Conservation (phyloP, 2,113 vertebrate species). For the Syngnathus floridae region DNA sequence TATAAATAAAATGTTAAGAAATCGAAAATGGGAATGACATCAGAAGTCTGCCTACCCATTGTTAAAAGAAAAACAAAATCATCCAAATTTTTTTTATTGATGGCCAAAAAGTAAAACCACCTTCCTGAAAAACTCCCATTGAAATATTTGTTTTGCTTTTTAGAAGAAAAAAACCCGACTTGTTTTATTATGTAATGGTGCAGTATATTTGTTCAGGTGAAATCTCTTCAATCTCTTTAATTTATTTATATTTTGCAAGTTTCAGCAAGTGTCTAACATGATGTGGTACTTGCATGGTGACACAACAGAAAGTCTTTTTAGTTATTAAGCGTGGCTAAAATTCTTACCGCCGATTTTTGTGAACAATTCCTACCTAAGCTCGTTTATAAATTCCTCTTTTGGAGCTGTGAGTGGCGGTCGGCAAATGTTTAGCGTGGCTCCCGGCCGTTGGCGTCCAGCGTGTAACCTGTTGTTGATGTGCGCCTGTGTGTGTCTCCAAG, state of each 20-base stretch:
- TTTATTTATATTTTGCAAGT: too few relatives aligned
- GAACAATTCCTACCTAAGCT: not conserved
- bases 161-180: too few relatives aligned
- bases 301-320: not conserved
- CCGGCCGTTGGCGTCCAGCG: constrained; percentile 13
- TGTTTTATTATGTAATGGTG: too few relatives aligned
- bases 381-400: not conserved
- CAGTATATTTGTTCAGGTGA: too few relatives aligned
- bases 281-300: not conserved
- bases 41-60: too few relatives aligned
- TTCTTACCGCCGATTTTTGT: not conserved
- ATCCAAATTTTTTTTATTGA: too few relatives aligned
- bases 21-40: not conserved
- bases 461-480: constrained; percentile 55
- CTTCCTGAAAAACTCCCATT: too few relatives aligned
- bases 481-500: constrained; percentile 64
- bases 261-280: too few relatives aligned
- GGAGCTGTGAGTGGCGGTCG: not conserved
- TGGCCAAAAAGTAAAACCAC: too few relatives aligned
- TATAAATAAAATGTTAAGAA: too few relatives aligned
- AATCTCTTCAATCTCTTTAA: too few relatives aligned
- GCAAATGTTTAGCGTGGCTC: not conserved
- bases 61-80: not conserved
- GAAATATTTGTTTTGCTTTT: too few relatives aligned
- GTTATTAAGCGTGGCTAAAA: not conserved